Base-by-base conservation (phyloP, 1,140 invertebrate genomes). In the Dendroctonus ponderosae region DNA sequence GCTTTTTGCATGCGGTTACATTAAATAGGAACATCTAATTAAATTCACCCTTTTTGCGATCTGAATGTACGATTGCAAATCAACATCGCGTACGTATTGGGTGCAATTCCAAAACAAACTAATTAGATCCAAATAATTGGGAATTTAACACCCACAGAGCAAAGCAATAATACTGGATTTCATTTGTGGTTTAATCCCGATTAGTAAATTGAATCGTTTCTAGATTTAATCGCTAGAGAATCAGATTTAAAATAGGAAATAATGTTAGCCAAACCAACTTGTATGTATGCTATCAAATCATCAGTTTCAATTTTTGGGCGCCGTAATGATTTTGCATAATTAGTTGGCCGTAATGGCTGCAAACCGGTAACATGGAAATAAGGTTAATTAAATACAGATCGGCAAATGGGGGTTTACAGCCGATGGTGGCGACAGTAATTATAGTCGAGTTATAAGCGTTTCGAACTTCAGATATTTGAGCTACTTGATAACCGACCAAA, bases 181-280 rank as follows among this genome's bases (percentile, higher is more conserved):
- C 54, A 57, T 44, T 57, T 43, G 54, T 14, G 54, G 54, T 14
- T 12, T 57, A 57, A 57, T 57, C n/a, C 41, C n/a, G 42, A 57
- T 43, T 57, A 57, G 54, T 11, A 57, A 43, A 57, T 57, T 57
- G 40, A 44, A 43, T 44, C 11, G 8, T 42, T 57, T 57, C 54
- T 42, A 40, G 54, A 41, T 41, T 43, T 57, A 57, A 57, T 57
- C 41, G n/a, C 37, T 54, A 12, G 37, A n/a, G 37, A 54, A 54
- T 54, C 52, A 54, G 40, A 54, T 54, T 12, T 37, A 54, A 54
- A 54, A 38, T 39, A 39, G 37, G 37, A 54, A 54, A 39, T 54
- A 54, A 54, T 54, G 52, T 11, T 26, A 26, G 37, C 52, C 8
- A 54, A 37, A 39, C 26, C 52, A 9, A 54, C 7, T 37, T 26